Evolutionary conservation across 2,888 invertebrate species (phyloP), one percentile per base, ranked within the genome.

Genomic region (Drosophila subquinaria): DNA sequence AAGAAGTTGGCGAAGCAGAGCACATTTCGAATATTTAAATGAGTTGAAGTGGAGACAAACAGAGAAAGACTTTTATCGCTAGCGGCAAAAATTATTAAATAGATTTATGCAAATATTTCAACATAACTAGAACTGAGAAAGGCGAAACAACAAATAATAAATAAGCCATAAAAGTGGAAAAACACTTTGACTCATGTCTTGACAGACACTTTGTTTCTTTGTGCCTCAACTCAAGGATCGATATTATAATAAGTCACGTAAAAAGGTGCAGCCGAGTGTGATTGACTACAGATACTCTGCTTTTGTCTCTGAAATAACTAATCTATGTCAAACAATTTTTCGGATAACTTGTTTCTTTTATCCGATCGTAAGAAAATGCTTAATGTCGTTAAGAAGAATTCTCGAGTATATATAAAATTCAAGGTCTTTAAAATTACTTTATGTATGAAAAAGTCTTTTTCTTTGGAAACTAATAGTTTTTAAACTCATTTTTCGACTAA

Each of bases 1-100:
- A 62, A 63, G 30, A 45, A 53, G 43, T 68, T 66, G 62, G 43
- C 73, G 62, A 67, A 75, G 42, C 74, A 48, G 72, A 69, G 59
- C 69, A 69, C 17, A 55, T 56, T 55, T 55, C 38, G 42, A 42
- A 53, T 51, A 61, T 67, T 57, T 35, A 59, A 77, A 77, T 74
- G 30, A 42, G 30, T 30, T n/a, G 17, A 43, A 20, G 11, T 10
- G 20, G 17, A 20, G 5, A 20, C 43, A 43, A 43, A 30, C 55
- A 56, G 20, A n/a, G 59, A 64, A 70, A 61, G 53, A 56, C 33
- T 38, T 56, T 50, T 67, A 57, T 35, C 38, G 59, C 36, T 27
- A 5, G 15, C 33, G 50, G 40, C 23, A 45, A 68, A 45, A 68
- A 69, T 63, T 61, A 64, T 53, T 56, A 64, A 52, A 48, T 45